These are phyloP conservation scores for Pteropus rufus DNA, from an alignment of 2,797 vertebrate genomes.

Conservation along the genomic window DNA sequence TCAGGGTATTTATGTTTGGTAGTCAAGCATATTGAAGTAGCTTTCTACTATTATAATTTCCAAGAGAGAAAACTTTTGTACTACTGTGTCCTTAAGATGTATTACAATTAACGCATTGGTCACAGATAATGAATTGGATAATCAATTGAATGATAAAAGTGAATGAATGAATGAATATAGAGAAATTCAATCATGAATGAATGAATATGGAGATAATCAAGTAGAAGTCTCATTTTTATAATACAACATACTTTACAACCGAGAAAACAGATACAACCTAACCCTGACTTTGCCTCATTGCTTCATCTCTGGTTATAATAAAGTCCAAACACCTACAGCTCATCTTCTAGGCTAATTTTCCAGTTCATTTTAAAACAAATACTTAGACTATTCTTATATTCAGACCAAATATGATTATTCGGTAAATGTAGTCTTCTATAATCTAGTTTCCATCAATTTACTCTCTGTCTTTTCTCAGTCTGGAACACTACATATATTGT, in stretches of 20 bases:
- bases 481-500: not conserved
- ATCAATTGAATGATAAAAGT: not conserved
- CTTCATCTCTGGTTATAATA: not conserved
- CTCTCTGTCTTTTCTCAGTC: not conserved
- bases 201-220: not conserved
- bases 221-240: not conserved
- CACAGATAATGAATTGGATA: not conserved
- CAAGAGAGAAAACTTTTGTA: not conserved
- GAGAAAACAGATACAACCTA: not conserved
- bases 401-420: not conserved
- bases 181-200: not conserved
- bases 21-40: not conserved
- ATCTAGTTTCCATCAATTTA: not conserved
- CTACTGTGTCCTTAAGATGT: not conserved
- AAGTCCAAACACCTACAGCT: not conserved
- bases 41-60: not conserved
- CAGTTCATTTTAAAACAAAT: not conserved
- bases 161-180: not conserved
- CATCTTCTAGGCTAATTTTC: not conserved
- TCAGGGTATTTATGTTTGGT: not conserved
- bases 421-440: not conserved
- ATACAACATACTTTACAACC: not conserved
- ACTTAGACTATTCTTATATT: not conserved
- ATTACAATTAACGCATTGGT: not conserved
- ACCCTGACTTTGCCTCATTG: not conserved